Base-by-base conservation (phyloP, 2,888 invertebrate species). In the Aphodius granarius region DNA sequence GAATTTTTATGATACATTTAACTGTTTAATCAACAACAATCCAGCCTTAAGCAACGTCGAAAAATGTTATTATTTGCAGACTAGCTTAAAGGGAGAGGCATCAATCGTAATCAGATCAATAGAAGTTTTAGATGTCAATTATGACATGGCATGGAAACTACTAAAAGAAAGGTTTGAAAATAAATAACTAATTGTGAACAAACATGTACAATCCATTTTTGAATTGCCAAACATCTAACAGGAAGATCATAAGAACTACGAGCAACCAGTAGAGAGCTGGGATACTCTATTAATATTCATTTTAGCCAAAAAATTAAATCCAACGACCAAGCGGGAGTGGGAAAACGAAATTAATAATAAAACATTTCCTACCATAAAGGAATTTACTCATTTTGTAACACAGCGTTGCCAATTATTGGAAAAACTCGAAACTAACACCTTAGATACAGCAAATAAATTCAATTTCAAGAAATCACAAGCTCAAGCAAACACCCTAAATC, bases 1-100 rank as follows among this genome's bases (percentile, higher is more conserved):
- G 13, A 17, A 64, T 64, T 75, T 78, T 74, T 63, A 75, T 21
- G 77, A 75, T 17, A 75, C 77, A 0, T 79, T 79, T 23, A 64
- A 71, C 19, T 75, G 76, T 2, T 64, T 79, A 3, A 72, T 80
- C 23, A 64, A 78, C 62, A 22, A 75, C 17, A 73, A 73, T 71
- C 3, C 65, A 3, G 16, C 22, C 15, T 21, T 80, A 15, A 72
- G 22, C 0, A 66, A 77, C 22, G 76, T 80, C 15, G 71, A 78
- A 64, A 79, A 79, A 18, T 66, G 13, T 66, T 18, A 66, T 21
- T 66, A 66, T 6, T 17, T 66, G 17, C 18, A 17, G 17, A 13
- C 66, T 3, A 21, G 19, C 66, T 66, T 66, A 18, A 66, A 15
- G 13, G 18, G 66, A 3, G 18, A 66, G 4, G 66, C 66, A 6